phyloP scores from a whole-genome alignment of 2,113 vertebrate species.

The Pygoscelis antarcticus region DNA sequence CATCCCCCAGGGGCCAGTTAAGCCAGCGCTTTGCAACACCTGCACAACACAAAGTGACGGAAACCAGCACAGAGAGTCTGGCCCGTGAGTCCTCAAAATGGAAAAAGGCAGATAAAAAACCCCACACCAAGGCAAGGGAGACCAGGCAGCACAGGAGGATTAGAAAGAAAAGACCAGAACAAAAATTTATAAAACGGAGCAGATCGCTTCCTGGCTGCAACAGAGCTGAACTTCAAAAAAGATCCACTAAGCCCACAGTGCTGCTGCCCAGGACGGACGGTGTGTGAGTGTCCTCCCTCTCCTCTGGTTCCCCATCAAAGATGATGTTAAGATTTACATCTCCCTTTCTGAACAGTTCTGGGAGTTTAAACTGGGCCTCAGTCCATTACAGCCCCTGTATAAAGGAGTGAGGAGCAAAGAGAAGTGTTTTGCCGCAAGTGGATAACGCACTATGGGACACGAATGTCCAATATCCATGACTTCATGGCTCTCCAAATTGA shows the following conservation, averaged over 20 bases:
- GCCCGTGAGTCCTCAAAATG: background rate
- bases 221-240: slow-evolving; percentile 24
- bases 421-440: background rate
- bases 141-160: slow-evolving; percentile 7
- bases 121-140: background rate
- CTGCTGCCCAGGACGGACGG: background rate
- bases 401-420: background rate
- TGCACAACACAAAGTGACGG: slow-evolving; percentile 32
- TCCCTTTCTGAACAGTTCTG: background rate
- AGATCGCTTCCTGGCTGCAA: slow-evolving; percentile 46
- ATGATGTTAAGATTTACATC: background rate
- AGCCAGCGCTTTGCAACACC: slow-evolving; percentile 21
- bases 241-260: background rate
- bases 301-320: background rate
- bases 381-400: background rate
- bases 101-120: slow-evolving; percentile 25
- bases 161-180: slow-evolving; percentile 35
- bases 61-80: slow-evolving; percentile 32
- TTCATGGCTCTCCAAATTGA: background rate
- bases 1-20: background rate
- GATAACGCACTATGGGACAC: background rate
- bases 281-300: background rate
- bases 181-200: slow-evolving; percentile 31
- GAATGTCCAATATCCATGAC: background rate
- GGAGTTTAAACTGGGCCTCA: background rate